Evolutionary conservation across 2,113 vertebrate genomes (phyloP).

Genomic region (Junco hyemalis): DNA sequence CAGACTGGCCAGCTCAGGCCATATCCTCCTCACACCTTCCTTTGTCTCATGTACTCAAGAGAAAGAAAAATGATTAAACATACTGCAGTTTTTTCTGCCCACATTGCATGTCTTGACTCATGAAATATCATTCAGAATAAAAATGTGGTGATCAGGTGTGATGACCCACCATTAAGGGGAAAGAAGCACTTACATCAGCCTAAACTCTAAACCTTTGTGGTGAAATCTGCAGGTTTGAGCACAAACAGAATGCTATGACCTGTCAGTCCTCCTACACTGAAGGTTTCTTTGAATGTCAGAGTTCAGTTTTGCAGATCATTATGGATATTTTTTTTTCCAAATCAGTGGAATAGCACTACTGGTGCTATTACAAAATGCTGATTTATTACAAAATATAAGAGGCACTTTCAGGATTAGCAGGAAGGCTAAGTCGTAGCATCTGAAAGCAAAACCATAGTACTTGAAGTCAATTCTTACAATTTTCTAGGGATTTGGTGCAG

Average conservation of each 20-base stretch:
- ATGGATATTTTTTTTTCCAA: neutral
- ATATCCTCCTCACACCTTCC: constrained; percentile 13
- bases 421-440: constrained; percentile 39
- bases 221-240: neutral
- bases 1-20: neutral
- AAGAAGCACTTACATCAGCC: neutral
- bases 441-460: constrained; percentile 49
- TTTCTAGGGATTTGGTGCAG: neutral
- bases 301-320: neutral
- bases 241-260: neutral
- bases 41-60: neutral
- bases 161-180: neutral
- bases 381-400: constrained; percentile 36
- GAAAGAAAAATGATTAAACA: constrained; percentile 21
- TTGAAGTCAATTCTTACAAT: neutral
- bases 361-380: neutral
- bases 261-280: neutral
- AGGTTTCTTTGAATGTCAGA: constrained; percentile 39
- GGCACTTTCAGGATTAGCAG: constrained; percentile 25
- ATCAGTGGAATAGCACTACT: constrained; percentile 42
- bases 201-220: neutral
- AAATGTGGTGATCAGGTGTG: neutral
- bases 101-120: neutral
- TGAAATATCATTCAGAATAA: neutral
- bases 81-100: neutral